Evolutionary conservation across 2,113 vertebrate genomes (phyloP).

Genomic region (Desmodus rotundus): DNA sequence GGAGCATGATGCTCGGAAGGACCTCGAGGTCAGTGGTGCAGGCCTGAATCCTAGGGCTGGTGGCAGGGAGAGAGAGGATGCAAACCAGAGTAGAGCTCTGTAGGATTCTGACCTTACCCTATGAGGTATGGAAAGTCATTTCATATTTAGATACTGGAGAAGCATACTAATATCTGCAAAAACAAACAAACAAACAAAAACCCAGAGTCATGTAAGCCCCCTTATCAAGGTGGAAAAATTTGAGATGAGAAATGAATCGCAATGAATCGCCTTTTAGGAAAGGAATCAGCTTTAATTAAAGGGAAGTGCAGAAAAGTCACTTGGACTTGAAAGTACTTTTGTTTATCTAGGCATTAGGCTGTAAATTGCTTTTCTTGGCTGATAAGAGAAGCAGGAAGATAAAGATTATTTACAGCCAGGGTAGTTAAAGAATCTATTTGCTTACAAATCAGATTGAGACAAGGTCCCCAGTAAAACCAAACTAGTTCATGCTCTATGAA

Average conservation of each 20-base stretch:
- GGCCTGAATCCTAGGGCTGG: too few species aligned
- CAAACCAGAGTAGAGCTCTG: not conserved
- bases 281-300: slow-evolving; percentile 23
- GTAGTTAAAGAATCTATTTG: slow-evolving; percentile 51
- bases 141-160: not conserved
- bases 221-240: not conserved
- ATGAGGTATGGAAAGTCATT: not conserved
- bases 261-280: slow-evolving; percentile 1
- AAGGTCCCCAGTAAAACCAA: slow-evolving; percentile 30
- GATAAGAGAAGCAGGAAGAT: slow-evolving; percentile 44
- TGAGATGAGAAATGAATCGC: not conserved
- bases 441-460: slow-evolving; percentile 52
- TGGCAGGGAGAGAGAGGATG: too few species aligned
- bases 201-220: not conserved
- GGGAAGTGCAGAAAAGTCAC: slow-evolving; percentile 28
- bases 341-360: slow-evolving; percentile 42
- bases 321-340: slow-evolving; percentile 21
- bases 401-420: slow-evolving; percentile 64
- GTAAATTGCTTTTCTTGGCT: slow-evolving; percentile 48
- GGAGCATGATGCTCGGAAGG: not conserved
- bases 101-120: not conserved
- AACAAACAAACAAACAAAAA: not conserved
- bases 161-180: not conserved
- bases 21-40: not conserved
- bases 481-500: not conserved